Evolutionary conservation across 2,888 invertebrate species (phyloP).

Genomic region (Chrysolina haemoptera): DNA sequence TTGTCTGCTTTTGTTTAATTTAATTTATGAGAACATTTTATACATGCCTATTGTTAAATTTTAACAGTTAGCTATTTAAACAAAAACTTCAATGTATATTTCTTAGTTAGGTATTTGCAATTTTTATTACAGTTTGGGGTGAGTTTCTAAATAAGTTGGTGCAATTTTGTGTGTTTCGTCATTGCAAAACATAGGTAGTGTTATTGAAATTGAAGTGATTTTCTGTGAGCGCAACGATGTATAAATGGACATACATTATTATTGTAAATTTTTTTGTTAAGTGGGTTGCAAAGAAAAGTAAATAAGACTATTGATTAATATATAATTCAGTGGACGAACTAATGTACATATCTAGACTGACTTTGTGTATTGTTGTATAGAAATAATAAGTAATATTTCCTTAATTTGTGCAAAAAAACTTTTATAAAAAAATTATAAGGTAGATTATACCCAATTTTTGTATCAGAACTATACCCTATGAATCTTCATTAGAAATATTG

Average conservation of each 20-base stretch:
- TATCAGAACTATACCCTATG: constrained; percentile 35
- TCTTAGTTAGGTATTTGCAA: constrained; percentile 20
- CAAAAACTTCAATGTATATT: background rate
- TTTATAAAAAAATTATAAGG: constrained; percentile 46
- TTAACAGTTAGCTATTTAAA: background rate
- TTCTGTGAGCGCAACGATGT: constrained; percentile 36
- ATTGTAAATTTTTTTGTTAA: constrained; percentile 35
- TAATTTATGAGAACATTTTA: constrained; percentile 25
- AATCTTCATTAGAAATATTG: constrained; percentile 24
- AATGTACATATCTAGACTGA: constrained; percentile 66
- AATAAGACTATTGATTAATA: constrained; percentile 48
- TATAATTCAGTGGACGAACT: constrained; percentile 54
- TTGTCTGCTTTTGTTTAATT: constrained; percentile 31
- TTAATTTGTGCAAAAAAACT: constrained; percentile 46
- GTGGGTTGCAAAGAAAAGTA: constrained; percentile 38
- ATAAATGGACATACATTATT: constrained; percentile 38
- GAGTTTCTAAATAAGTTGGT: constrained; percentile 29
- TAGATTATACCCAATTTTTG: constrained; percentile 46
- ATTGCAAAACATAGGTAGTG: constrained; percentile 33
- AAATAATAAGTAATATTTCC: constrained; percentile 46
- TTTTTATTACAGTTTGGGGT: background rate
- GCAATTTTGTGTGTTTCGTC: constrained; percentile 39
- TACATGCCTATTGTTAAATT: background rate
- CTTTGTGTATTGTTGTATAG: constrained; percentile 62
- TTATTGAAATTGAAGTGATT: constrained; percentile 36